Percentiles rank a stretch among this genome's conserved stretches.
Conservation (phyloP, 2,797 vertebrate genomes). For the Sebastes cheni region DNA sequence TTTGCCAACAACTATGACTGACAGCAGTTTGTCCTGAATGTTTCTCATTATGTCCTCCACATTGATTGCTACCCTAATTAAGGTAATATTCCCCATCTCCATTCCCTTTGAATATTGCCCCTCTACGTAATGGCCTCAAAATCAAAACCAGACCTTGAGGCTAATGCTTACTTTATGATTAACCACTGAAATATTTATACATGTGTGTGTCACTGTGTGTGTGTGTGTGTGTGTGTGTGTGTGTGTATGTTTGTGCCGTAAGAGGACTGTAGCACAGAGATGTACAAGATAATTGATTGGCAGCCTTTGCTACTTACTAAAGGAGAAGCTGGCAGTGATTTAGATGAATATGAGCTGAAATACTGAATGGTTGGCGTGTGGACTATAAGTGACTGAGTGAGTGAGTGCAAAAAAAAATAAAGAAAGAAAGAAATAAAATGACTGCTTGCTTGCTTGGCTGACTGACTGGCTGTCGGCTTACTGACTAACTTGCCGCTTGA, state of each 20-base stretch:
- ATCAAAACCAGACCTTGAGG: constrained; percentile 50
- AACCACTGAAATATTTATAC: constrained; percentile 45
- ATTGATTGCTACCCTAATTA: constrained; percentile 20
- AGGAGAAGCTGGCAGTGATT: constrained; percentile 16
- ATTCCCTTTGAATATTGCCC: constrained; percentile 1
- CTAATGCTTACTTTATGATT: constrained; percentile 40
- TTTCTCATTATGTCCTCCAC: constrained; percentile 4
- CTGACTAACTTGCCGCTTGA: constrained; percentile 10
- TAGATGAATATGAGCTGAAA: background rate
- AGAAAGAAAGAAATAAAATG: background rate
- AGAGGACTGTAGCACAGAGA: background rate
- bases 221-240: background rate
- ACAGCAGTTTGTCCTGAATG: constrained; percentile 15
- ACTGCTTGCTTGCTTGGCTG: background rate
- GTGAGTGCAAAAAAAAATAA: background rate
- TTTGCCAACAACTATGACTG: constrained; percentile 1
- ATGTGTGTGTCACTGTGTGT: constrained; percentile 7
- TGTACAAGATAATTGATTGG: constrained; percentile 14
- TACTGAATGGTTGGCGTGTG: background rate
- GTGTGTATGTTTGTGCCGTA: background rate
- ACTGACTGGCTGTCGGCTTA: background rate
- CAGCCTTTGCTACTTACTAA: background rate
- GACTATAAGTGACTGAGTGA: background rate
- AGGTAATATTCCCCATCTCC: constrained; percentile 7
- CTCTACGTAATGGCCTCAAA: constrained; percentile 26